These are phyloP conservation scores for Apis florea DNA, from an alignment of 1,140 invertebrate genomes.

Conservation along the genomic window DNA sequence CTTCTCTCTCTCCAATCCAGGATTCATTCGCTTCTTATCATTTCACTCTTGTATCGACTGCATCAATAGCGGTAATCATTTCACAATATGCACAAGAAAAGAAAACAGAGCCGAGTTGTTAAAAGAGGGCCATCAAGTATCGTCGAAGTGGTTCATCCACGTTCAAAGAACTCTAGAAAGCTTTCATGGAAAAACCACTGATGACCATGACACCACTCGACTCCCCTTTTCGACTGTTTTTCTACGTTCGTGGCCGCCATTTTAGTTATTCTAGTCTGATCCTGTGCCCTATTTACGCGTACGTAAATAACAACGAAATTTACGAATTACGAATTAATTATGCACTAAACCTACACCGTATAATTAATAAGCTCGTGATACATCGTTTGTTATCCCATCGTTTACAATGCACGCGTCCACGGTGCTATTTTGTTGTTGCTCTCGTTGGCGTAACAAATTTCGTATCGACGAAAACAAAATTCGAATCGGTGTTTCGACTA, in stretches of 20 bases:
- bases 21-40: no score
- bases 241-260: not conserved
- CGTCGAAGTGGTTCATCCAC: no score
- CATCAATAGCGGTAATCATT: no score
- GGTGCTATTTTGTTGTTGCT: not conserved
- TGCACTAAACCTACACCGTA: conserved; percentile 14
- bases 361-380: conserved; percentile 25
- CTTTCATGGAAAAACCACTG: not conserved
- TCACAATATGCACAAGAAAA: no score
- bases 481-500: not conserved
- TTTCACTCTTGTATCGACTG: no score
- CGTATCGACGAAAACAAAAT: not conserved
- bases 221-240: not conserved
- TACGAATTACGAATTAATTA: conserved; percentile 39
- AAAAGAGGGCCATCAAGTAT: no score
- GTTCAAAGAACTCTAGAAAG: no score
- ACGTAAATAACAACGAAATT: conserved; percentile 3
- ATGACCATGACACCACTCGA: no score
- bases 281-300: not conserved
- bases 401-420: conserved; percentile 8
- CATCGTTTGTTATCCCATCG: conserved; percentile 21
- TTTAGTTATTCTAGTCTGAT: not conserved
- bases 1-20: no score
- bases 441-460: no score
- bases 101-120: no score